Evolutionary conservation across 1,140 invertebrate genomes (phyloP).

Genomic region (Bombyx mori): ASM3026992v2 NC_085129.1:20086501-20087000

Average conservation of each 20-base stretch:
- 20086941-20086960: conserved; percentile 41
- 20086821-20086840: conserved; percentile 9
- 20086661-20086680: too few species aligned
- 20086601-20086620: too few species aligned
- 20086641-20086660: too few species aligned
- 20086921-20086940: conserved; percentile 17
- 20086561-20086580: too few species aligned
- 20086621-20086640: too few species aligned
- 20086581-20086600: too few species aligned
- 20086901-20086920: conserved; percentile 38
- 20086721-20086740: not conserved
- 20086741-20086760: not conserved
- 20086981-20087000: conserved; percentile 12
- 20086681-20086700: too few species aligned
- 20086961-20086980: conserved; percentile 28
- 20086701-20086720: too few species aligned
- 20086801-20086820: not conserved
- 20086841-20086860: conserved; percentile 26
- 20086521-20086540: too few species aligned
- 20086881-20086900: conserved; percentile 33
- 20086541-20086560: too few species aligned
- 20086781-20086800: not conserved
- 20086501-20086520: too few species aligned
- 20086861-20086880: conserved; percentile 14
- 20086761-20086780: not conserved